These are phyloP conservation scores for Mionectes olivaceus DNA, from an alignment of 2,797 vertebrate species.

Conservation along the genomic window DNA sequence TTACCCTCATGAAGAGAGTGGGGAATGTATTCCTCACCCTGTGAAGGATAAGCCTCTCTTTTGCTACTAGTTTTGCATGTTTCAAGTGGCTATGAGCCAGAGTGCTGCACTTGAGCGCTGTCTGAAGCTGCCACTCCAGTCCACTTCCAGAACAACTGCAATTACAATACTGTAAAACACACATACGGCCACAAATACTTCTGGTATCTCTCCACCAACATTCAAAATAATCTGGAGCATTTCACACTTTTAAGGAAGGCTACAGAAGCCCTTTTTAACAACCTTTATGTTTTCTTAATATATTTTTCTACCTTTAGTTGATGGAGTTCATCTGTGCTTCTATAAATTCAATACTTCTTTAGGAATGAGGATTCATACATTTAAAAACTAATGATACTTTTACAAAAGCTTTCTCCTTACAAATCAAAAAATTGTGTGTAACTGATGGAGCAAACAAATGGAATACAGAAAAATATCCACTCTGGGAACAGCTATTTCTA, in stretches of 20 bases:
- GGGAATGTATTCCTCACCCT: neutral
- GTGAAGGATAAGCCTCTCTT: neutral
- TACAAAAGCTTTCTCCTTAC: neutral
- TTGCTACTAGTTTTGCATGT: neutral
- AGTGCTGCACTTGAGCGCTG: neutral
- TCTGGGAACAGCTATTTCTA: neutral
- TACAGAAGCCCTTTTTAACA: neutral
- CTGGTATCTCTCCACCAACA: neutral
- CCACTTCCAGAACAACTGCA: neutral
- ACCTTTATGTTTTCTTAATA: neutral
- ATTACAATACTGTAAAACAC: neutral
- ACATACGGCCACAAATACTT: neutral
- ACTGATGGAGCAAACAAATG: neutral
- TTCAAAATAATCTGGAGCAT: neutral
- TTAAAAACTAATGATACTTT: neutral
- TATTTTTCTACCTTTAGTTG: neutral
- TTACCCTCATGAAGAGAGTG: neutral
- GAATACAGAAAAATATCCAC: neutral
- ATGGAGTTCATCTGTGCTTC: neutral
- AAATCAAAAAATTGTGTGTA: neutral
- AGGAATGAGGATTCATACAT: neutral
- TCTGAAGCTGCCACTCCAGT: neutral
- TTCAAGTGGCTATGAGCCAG: neutral
- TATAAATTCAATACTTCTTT: neutral
- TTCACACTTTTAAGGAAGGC: neutral